Evolutionary conservation across 2,888 invertebrate genomes (phyloP), one percentile per base, ranked within the genome.

Genomic region (Trichacis sp.): DNA sequence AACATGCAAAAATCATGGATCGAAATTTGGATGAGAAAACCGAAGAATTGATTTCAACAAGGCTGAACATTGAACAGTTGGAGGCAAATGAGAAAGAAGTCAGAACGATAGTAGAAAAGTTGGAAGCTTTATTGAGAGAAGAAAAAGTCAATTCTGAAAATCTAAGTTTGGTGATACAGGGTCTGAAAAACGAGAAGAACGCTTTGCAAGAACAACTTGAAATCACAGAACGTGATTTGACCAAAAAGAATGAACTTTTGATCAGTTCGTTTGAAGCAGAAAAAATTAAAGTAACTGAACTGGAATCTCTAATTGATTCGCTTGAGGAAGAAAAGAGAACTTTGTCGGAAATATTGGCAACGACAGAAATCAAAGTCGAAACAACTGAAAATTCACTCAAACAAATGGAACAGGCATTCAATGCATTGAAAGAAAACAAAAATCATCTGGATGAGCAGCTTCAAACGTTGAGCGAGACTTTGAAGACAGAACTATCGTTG

Each of bases 401-500:
- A 30, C 48, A 42, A 11, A 43, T 55, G 29, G 51, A 64, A 52
- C 14, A 30, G 15, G 56, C 18, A 11, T 18, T 60, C 14, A 46
- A 66, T 40, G n/a, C 60, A 49, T 40, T 38, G 1, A 51, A 65
- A 53, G 36, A 48, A 14, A 55, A 64, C 38, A 18, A 61, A 14
- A 43, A 66, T 30, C 11, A 53, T 50, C 29, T 40, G 2, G 51
- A 60, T 43, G 33, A 51, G 24, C 52, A 67, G 24, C n/a, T 66
- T 8, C 48, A 42, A n/a, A 42, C 54, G 1, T 43, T 42, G 4
- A 33, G 59, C 61, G 38, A 30, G 9, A 30, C 11, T 71, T 29
- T 46, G 67, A 29, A 53, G 54, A 38, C 66, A 48, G 57, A 68
- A 72, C 66, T 49, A 46, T 38, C 50, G 61, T 55, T 1, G 8